phyloP scores from a whole-genome alignment of 2,888 invertebrate species.

The Octonoba sinensis region DNA sequence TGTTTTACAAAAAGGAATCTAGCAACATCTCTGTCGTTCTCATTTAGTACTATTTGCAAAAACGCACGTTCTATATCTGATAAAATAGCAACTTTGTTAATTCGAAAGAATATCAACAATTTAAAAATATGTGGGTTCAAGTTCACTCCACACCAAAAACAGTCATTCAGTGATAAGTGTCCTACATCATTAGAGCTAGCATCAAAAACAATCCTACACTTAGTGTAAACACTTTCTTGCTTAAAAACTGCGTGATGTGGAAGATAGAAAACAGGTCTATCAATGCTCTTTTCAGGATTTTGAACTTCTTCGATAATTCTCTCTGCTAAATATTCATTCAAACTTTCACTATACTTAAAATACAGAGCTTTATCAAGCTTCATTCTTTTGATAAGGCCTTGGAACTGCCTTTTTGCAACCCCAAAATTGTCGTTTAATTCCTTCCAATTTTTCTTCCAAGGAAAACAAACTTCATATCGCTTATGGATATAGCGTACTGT shows the following conservation, averaged over 20 bases:
- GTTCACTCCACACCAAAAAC: conserved; percentile 4
- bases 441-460: conserved; percentile 4
- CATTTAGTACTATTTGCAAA: no score
- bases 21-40: neutral
- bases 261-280: neutral
- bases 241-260: neutral
- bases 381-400: no score
- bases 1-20: conserved; percentile 3
- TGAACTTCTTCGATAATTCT: neutral
- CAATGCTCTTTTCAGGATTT: neutral
- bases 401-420: neutral
- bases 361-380: no score
- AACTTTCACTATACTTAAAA: no score
- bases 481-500: neutral
- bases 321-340: no score
- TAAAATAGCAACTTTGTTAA: no score
- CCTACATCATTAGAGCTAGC: neutral
- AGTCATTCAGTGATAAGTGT: neutral
- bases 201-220: neutral
- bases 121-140: conserved; percentile 1
- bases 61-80: no score
- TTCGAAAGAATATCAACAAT: no score
- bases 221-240: neutral
- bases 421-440: neutral
- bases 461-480: neutral